A percentile compares a stretch with the other conserved stretches of the same genome.
phyloP scores from a whole-genome alignment of 1,140 invertebrate genomes.

The Dreissena rostriformis region DNA sequence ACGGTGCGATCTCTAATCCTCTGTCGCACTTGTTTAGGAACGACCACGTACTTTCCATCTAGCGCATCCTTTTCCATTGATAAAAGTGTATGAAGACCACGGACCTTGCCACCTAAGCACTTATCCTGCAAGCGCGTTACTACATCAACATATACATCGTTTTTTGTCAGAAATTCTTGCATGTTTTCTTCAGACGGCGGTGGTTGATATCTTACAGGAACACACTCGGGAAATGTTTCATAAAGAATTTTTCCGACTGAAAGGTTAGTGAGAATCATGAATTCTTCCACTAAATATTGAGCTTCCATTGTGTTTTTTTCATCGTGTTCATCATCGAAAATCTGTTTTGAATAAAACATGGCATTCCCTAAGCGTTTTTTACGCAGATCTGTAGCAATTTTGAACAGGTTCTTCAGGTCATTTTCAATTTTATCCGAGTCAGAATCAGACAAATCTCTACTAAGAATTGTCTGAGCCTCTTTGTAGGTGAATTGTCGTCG shows the following conservation, averaged over 20 bases:
- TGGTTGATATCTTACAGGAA: constrained; percentile 57
- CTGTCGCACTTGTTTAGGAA: too few relatives aligned
- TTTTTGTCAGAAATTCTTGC: constrained; percentile 51
- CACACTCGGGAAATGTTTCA: constrained; percentile 23
- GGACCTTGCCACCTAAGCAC: neutral
- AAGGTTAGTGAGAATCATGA: constrained; percentile 52
- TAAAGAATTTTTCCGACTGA: constrained; percentile 21
- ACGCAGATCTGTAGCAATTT: constrained; percentile 59
- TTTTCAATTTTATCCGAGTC: constrained; percentile 2
- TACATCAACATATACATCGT: constrained; percentile 44
- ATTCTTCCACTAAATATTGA: constrained; percentile 73
- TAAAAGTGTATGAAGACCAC: too few relatives aligned
- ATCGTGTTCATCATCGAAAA: constrained; percentile 43
- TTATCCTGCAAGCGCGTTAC: constrained; percentile 55
- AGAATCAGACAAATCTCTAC: neutral
- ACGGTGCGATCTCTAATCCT: too few relatives aligned
- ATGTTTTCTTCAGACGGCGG: constrained; percentile 55
- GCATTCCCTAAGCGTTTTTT: constrained; percentile 62
- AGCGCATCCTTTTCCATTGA: too few relatives aligned
- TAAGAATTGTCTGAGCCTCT: constrained; percentile 66
- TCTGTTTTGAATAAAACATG: constrained; percentile 59
- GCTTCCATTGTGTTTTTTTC: constrained; percentile 66
- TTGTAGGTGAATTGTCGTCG: constrained; percentile 64
- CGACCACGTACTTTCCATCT: too few relatives aligned
- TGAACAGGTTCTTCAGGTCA: constrained; percentile 58